Base-by-base conservation (phyloP, 2,113 vertebrate genomes). In the Sus scrofa region DNA sequence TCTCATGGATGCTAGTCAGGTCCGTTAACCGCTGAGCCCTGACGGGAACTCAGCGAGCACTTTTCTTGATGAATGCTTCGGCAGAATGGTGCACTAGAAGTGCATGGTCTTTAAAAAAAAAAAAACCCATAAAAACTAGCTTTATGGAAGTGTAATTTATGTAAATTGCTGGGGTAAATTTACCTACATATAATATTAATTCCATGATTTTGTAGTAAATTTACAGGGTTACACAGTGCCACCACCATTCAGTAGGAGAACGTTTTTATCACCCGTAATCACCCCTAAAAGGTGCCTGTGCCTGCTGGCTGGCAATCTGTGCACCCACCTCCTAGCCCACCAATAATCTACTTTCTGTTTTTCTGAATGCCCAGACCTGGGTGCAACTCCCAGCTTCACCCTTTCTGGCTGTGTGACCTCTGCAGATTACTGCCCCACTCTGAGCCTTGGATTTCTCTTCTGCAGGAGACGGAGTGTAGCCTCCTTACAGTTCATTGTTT, bases 291-390 rank as follows among this genome's bases (percentile, higher is more conserved):
- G 44, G 54, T 24, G 30, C 34, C 44, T 10, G 2, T 27, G 16
- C 73, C 30, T 44, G 50, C 67, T 37, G 44, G 20, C 37, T 3
- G 11, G n/a, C 37, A 0, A 0, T 19, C 24, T 85, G 56, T 15
- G 7, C 5, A 5, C 16, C 1, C 0, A 11, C 26, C 54, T 4
- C 3, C 0, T 2, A 6, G 1, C 10, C 27, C 15, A 8, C 22
- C 44, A 26, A 24, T 1, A 3, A 18, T 73, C 68, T 27, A 1
- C 37, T 54, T 79, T 70, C 87, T 54, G 32, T 56, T 20, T 63
- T 56, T 37, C 9, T 8, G 26, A 22, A 5, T 27, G 27, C 58
- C n/a, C 27, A 37, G 84, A 37, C 20, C 37, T 30, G 34, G n/a
- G 27, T 34, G 39, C 54, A 18, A 3, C 19, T 73, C 65, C 34